A percentile compares a stretch with the other conserved stretches of the same genome.
These are phyloP conservation scores for Phenganax subtilis DNA, from an alignment of 92 coral and sea anemone genomes.

Conservation along the genomic window DNA sequence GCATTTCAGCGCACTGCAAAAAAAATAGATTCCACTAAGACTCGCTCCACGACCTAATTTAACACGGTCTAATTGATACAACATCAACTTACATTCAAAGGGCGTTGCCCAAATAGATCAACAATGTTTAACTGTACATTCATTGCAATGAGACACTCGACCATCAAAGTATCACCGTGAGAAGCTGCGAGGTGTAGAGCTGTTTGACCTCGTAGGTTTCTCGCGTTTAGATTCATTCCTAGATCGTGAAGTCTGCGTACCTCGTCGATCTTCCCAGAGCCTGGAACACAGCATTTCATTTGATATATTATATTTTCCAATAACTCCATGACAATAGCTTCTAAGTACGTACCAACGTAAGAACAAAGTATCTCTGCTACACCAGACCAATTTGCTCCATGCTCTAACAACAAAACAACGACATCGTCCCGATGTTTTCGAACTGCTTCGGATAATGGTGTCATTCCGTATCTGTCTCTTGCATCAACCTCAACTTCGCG, in stretches of 20 bases:
- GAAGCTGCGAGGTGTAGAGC: conserved; percentile 79
- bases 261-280: conserved; percentile 68
- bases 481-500: conserved; percentile 80
- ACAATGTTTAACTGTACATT: conserved; percentile 78
- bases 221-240: conserved; percentile 68
- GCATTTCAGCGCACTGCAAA: conserved; percentile 90
- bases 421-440: conserved; percentile 68
- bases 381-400: conserved; percentile 92
- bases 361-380: conserved; percentile 72
- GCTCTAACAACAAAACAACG: conserved; percentile 71
- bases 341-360: conserved; percentile 62
- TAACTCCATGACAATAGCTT: not conserved
- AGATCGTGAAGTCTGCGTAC: conserved; percentile 63
- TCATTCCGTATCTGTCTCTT: conserved; percentile 81
- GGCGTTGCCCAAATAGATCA: conserved; percentile 76
- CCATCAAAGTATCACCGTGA: conserved; percentile 68
- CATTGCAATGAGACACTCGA: conserved; percentile 74
- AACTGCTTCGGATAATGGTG: conserved; percentile 81
- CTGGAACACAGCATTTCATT: conserved; percentile 34
- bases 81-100: conserved; percentile 69
- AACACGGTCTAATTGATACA: no score
- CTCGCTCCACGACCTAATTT: no score
- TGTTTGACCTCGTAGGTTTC: conserved; percentile 62
- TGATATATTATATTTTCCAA: no score
- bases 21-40: not conserved